Conservation (phyloP, 1,140 invertebrate genomes). For the Drosophila punjabiensis region DNA sequence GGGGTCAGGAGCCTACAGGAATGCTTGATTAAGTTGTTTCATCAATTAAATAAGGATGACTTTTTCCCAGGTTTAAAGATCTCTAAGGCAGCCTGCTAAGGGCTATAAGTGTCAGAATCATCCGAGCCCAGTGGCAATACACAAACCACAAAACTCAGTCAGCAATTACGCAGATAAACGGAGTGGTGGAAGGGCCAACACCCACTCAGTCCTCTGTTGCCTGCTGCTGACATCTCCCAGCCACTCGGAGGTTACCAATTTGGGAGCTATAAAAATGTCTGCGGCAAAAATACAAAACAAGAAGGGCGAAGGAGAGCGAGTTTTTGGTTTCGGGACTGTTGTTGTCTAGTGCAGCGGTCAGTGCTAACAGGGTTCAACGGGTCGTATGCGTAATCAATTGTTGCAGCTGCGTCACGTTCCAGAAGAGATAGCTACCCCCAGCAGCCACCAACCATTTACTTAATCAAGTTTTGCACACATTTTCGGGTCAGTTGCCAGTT, state of each 20-base stretch:
- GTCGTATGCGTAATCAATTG: constrained; percentile 81
- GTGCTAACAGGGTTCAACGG: constrained; percentile 55
- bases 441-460: constrained; percentile 72
- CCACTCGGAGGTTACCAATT: constrained; percentile 44
- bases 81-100: background rate
- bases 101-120: constrained; percentile 55
- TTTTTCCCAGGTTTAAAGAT: constrained; percentile 7
- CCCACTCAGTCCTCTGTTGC: constrained; percentile 10
- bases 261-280: constrained; percentile 77
- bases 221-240: constrained; percentile 56
- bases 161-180: constrained; percentile 48
- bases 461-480: constrained; percentile 76
- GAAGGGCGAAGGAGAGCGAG: constrained; percentile 1
- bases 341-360: constrained; percentile 50
- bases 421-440: constrained; percentile 30
- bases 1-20: constrained; percentile 1
- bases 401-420: constrained; percentile 66
- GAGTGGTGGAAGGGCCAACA: background rate
- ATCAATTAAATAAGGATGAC: constrained; percentile 28
- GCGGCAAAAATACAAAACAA: constrained; percentile 57
- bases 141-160: constrained; percentile 49
- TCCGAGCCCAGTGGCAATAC: constrained; percentile 29
- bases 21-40: constrained; percentile 55
- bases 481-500: constrained; percentile 80
- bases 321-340: constrained; percentile 29